phyloP scores from a whole-genome alignment of 2,797 vertebrate genomes.

The Columba guinea region DNA sequence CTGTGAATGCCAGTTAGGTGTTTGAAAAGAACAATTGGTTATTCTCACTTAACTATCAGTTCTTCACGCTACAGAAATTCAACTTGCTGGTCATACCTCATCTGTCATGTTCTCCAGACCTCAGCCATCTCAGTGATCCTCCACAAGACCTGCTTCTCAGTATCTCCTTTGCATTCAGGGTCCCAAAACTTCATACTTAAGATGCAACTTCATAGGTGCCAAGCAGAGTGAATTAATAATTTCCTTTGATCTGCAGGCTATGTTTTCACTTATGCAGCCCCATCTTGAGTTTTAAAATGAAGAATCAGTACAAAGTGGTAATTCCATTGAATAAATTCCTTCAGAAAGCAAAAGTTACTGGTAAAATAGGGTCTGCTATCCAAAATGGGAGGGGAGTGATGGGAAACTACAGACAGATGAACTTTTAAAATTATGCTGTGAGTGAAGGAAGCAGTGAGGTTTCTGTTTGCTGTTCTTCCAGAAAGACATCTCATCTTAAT shows the following conservation, averaged over 20 bases:
- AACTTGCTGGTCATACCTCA: not conserved
- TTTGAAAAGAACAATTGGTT: not conserved
- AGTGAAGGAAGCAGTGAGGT: not conserved
- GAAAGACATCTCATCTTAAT: not conserved
- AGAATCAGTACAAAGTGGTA: not conserved
- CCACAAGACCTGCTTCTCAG: not conserved
- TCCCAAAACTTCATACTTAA: not conserved
- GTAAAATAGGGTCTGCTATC: not conserved
- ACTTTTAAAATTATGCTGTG: not conserved
- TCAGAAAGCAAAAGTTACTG: not conserved
- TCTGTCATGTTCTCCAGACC: not conserved
- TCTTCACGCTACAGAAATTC: not conserved
- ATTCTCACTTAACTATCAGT: not conserved
- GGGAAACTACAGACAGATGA: not conserved
- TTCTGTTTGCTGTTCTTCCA: not conserved
- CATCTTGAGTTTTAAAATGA: not conserved
- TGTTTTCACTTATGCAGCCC: not conserved
- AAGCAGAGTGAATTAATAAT: not conserved
- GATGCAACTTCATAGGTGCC: not conserved
- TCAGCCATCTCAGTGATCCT: not conserved
- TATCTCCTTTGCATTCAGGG: not conserved
- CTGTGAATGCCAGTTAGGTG: fast-evolving
- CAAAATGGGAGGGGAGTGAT: fast-evolving
- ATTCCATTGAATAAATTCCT: not conserved
- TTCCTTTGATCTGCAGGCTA: not conserved